Conservation (phyloP, 1,140 invertebrate genomes). For the Sesamia nonagrioides region DNA sequence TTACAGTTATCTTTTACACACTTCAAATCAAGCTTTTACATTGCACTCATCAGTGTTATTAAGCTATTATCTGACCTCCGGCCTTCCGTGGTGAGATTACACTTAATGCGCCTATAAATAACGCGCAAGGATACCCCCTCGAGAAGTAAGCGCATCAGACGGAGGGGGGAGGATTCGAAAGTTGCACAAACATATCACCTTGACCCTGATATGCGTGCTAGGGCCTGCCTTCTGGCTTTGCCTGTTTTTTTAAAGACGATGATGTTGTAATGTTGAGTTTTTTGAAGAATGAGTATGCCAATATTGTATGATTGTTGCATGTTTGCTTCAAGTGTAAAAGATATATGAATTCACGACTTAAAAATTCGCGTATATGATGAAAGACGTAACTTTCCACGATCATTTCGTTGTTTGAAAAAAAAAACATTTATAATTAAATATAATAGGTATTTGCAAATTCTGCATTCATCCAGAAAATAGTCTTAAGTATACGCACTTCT, state of each 20-base stretch:
- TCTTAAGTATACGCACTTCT: too few species aligned
- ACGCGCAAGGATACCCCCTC: conserved; percentile 6
- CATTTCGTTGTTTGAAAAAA: too few species aligned
- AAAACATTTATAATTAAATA: too few species aligned
- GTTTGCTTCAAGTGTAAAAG: too few species aligned
- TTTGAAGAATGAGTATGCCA: not conserved
- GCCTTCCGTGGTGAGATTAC: not conserved
- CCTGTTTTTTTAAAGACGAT: not conserved
- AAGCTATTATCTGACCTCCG: conserved; percentile 21
- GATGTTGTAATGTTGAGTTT: conserved; percentile 13
- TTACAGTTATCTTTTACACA: too few species aligned
- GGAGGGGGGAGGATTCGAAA: conserved; percentile 57
- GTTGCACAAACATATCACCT: conserved; percentile 60
- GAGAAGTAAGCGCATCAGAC: conserved; percentile 24
- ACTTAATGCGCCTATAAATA: conserved; percentile 38
- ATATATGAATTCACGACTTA: too few species aligned
- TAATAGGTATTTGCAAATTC: too few species aligned
- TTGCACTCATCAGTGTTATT: too few species aligned
- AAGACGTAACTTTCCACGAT: too few species aligned
- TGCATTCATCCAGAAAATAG: too few species aligned
- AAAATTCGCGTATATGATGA: too few species aligned
- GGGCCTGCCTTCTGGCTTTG: conserved; percentile 12
- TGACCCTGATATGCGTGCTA: conserved; percentile 57
- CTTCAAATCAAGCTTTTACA: not conserved
- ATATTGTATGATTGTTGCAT: not conserved